Evolutionary conservation across 2,888 invertebrate species (phyloP).

Genomic region (Drosophila maculinotata): DNA sequence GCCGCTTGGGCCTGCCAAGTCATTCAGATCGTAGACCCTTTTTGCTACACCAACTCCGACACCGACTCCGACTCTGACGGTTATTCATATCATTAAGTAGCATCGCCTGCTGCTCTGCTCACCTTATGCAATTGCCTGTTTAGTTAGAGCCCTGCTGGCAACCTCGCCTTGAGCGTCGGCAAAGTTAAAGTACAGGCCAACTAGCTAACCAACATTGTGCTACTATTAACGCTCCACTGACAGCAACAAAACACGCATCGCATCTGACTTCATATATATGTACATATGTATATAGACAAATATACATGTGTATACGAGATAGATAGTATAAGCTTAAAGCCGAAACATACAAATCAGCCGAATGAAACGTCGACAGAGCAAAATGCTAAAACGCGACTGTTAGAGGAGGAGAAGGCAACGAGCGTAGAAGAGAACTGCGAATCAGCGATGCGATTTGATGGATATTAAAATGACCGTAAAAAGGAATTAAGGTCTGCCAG

Average conservation of each 20-base stretch:
- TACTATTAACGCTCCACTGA: slow-evolving; percentile 79
- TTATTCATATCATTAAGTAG: slow-evolving; percentile 55
- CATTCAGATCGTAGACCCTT: slow-evolving; percentile 55
- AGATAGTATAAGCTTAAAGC: slow-evolving; percentile 34
- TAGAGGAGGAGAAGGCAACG: slow-evolving; percentile 59
- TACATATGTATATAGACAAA: not conserved
- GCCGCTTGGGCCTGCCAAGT: slow-evolving; percentile 58
- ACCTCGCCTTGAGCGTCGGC: slow-evolving; percentile 42
- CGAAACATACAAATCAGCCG: slow-evolving; percentile 73
- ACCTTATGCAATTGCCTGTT: slow-evolving; percentile 49
- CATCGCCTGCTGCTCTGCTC: slow-evolving; percentile 35
- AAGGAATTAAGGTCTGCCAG: slow-evolving; percentile 85
- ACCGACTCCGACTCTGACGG: slow-evolving; percentile 1
- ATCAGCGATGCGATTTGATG: slow-evolving; percentile 84
- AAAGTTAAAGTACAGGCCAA: slow-evolving; percentile 56
- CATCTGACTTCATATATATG: too few species aligned
- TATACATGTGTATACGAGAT: too few species aligned
- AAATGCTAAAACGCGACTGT: slow-evolving; percentile 62
- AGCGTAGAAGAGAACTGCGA: slow-evolving; percentile 78
- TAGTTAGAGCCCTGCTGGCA: slow-evolving; percentile 22
- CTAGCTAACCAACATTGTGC: slow-evolving; percentile 68
- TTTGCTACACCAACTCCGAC: slow-evolving; percentile 16
- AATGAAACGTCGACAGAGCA: slow-evolving; percentile 77
- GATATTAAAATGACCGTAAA: slow-evolving; percentile 85
- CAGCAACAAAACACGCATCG: slow-evolving; percentile 70